phyloP scores from a whole-genome alignment of 2,888 invertebrate genomes.

The Hypomecis atomaria region DNA sequence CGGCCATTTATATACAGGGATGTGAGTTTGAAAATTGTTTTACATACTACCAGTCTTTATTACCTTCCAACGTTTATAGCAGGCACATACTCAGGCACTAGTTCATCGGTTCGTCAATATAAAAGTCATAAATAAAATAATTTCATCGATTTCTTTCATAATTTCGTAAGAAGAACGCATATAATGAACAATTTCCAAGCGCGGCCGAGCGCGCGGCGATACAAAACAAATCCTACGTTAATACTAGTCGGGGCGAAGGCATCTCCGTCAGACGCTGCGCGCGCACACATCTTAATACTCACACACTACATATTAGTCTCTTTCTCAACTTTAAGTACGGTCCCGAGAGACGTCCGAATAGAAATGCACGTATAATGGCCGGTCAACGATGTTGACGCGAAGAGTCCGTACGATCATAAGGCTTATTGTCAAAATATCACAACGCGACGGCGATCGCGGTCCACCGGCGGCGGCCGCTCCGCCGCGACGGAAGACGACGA shows the following conservation, averaged over 20 bases:
- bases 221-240: slow-evolving; percentile 59
- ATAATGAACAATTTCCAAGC: slow-evolving; percentile 2
- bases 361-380: slow-evolving; percentile 51
- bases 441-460: slow-evolving; percentile 39
- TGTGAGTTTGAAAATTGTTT: slow-evolving; percentile 14
- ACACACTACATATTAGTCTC: slow-evolving; percentile 68
- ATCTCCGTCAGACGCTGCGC: slow-evolving; percentile 64
- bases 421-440: slow-evolving; percentile 80
- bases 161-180: background rate
- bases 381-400: slow-evolving; percentile 50
- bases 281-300: slow-evolving; percentile 63
- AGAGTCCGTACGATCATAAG: slow-evolving; percentile 55
- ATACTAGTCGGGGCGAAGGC: slow-evolving; percentile 75
- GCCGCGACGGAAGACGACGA: slow-evolving; percentile 67
- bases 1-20: slow-evolving; percentile 34
- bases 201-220: slow-evolving; percentile 55
- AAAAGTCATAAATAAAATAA: background rate
- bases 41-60: background rate
- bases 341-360: slow-evolving; percentile 46
- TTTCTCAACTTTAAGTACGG: slow-evolving; percentile 74
- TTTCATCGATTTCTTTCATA: background rate
- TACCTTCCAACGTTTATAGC: too few relatives aligned
- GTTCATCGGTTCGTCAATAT: background rate
- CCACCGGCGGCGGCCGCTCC: background rate
- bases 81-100: background rate